Base-by-base conservation (phyloP, 2,797 vertebrate species). In the Delichon dasypus region DNA sequence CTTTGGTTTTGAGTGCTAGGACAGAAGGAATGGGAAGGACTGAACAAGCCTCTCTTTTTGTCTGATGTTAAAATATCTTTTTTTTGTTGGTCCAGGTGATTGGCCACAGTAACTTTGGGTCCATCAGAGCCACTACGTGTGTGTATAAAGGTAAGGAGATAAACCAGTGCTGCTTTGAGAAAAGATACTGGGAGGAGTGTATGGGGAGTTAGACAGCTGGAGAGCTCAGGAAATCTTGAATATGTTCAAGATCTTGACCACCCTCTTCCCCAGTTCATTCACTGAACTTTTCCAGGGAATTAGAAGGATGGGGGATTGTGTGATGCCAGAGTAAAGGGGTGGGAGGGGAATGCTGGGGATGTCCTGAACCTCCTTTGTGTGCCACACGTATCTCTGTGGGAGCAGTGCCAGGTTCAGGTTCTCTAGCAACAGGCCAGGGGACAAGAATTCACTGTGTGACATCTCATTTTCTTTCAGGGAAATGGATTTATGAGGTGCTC, bases 71-170 rank as follows among this genome's bases (percentile, higher is more conserved):
- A 93, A 86, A 51, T 78, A 22, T 45, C 71, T 81, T 93, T 77
- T 92, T 2, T 92, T 92, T 73, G 40, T 97, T 62, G 57, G 11
- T 90, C 94, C 75, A 97, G 99, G 99, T 99, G 65, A 99, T 99
- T 44, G 99, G 99, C 32, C 99, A 99, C 97, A 99, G 99, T 96
- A 99, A 99, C 97, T 99, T 99, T 88, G 99, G 99, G 94, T 99
- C 99, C 82, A 99, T 99, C 97, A 98, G 99, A 93, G 99, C 99
- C 36, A 99, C 99, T 3, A 99, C 99, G 0, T 99, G 99, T 4
- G 98, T 99, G 5, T 99, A 98, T 92, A 99, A 98, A 99, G 99
- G 99, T 99, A 97, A 98, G 97, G 76, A 86, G 34, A 44, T 64
- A 82, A 88, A 47, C 58, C 11, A 48, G 45, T 8, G 8, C 26